Evolutionary conservation across 2,113 vertebrate genomes (phyloP).

Genomic region (Bos taurus): ARS-UCD2.0 NC_037334.1:32775001-32775500

Average conservation of each 20-base stretch:
- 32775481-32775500: neutral
- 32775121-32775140: neutral
- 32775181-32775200: neutral
- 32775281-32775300: neutral
- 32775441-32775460: neutral
- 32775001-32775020: neutral
- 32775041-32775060: neutral
- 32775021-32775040: neutral
- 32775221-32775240: neutral
- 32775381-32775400: neutral
- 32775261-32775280: neutral
- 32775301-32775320: too few species aligned
- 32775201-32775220: neutral
- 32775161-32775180: fast-evolving
- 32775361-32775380: fast-evolving
- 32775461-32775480: neutral
- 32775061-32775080: neutral
- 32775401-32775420: neutral
- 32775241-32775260: neutral
- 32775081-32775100: neutral
- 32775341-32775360: neutral
- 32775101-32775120: neutral
- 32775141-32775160: neutral
- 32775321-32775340: neutral
- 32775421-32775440: neutral